A percentile compares a stretch with the other conserved stretches of the same genome.
Conservation (phyloP, 2,113 vertebrate genomes). For the Prochilodus magdalenae region DNA sequence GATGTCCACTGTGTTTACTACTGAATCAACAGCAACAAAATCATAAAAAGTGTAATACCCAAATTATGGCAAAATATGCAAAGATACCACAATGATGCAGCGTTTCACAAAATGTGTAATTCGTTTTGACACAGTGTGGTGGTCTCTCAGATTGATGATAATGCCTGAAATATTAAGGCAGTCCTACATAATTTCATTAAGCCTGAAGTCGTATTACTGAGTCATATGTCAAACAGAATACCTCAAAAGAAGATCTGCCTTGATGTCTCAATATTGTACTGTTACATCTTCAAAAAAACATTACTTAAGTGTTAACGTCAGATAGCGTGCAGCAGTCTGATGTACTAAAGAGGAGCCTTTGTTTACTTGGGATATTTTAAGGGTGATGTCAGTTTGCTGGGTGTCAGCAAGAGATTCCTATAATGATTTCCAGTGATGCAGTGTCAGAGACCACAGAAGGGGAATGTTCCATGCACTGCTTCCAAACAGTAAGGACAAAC, state of each 20-base stretch:
- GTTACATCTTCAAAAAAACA: too few species aligned
- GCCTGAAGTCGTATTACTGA: too few species aligned
- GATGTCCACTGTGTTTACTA: conserved; percentile 34
- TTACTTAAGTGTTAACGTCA: not conserved
- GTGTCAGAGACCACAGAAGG: conserved; percentile 28
- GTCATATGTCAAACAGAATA: too few species aligned
- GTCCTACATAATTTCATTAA: too few species aligned
- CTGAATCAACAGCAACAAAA: conserved; percentile 57
- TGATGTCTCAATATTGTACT: too few species aligned
- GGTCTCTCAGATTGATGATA: too few species aligned
- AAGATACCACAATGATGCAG: not conserved
- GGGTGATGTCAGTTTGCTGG: conserved; percentile 54
- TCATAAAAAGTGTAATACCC: conserved; percentile 28
- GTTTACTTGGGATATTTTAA: conserved; percentile 46
- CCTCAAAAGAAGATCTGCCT: too few species aligned
- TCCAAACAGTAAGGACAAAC: conserved; percentile 16
- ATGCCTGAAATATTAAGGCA: too few species aligned
- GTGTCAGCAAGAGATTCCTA: conserved; percentile 45
- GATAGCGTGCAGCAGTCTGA: not conserved
- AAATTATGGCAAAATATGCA: conserved; percentile 1
- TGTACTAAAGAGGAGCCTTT: conserved; percentile 3
- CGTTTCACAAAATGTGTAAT: too few species aligned
- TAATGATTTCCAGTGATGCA: conserved; percentile 47
- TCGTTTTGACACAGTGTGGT: too few species aligned
- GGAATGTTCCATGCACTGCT: conserved; percentile 40